Base-by-base conservation (phyloP, 1,140 invertebrate species). In the Drosophila seguyi region DNA sequence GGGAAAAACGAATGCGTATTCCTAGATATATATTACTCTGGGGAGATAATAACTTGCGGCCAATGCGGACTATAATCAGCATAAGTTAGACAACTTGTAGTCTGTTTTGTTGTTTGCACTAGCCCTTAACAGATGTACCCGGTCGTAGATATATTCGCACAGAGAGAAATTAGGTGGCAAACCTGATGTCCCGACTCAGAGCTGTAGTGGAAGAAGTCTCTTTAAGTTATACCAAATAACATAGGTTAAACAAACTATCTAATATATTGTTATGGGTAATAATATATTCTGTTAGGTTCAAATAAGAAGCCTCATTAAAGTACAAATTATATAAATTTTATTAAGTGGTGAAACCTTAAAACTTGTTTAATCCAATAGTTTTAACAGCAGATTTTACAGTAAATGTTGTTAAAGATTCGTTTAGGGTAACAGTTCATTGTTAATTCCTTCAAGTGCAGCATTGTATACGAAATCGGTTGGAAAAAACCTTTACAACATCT, bases 11-110 rank as follows among this genome's bases (percentile, higher is more conserved):
- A 27, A 27, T 42, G 27, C 44, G 20, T 44, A 34, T 52, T 34
- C 14, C 20, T 71, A 74, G 63, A 88, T 87, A 87, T 84, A 87
- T 87, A 90, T 88, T 81, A 85, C 85, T 79, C 85, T 50, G 60
- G 85, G 85, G 85, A 88, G 81, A 88, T 88, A 88, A 88, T 88
- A 88, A 88, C 81, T 90, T 90, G 86, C 85, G 85, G 85, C 50
- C 66, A 75, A 90, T 84, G 84, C 63, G 52, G 52, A 27, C 84
- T 90, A 81, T 88, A 88, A 88, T 88, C 85, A 88, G 84, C 84
- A 84, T 84, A 88, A 90, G 84, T 84, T 88, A 73, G 76, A 61
- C 75, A 83, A 87, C 75, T 80, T 81, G 71, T 39, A 42, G 59
- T 58, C 68, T 61, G 58, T 58, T 67, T 59, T 67, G 62, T 68